Evolutionary conservation across 2,888 invertebrate species (phyloP), one percentile per base, ranked within the genome.

Genomic region (Amblyjoppa proteus): DNA sequence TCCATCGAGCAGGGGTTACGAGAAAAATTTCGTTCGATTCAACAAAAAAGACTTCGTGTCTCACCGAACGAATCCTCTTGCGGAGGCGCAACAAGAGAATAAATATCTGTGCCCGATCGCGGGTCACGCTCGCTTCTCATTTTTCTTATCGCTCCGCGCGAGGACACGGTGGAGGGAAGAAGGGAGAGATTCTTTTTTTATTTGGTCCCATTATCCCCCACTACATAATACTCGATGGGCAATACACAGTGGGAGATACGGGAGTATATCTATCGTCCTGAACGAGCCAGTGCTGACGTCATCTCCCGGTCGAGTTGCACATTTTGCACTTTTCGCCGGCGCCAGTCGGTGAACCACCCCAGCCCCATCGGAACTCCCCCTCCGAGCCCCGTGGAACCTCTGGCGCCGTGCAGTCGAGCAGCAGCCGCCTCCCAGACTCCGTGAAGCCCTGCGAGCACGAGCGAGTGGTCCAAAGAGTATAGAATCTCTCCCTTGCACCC

Each of bases 251-350:
- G 25, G 7, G 51, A 25, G 66, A 41, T 73, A 73, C 68, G 41
- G 41, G 68, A 68, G 38, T 75, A 81, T 80, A 86, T 77, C 80
- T 53, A 58, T 80, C 82, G 75, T 85, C 74, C 73, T 16, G 76
- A 80, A 73, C 75, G 84, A 84, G 66, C 81, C 77, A 78, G 76
- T 81, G 84, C 86, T 87, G 84, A 84, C 84, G 84, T 83, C 84
- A 85, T 74, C 78, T 68, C 78, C 75, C 78, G 79, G 87, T 87
- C 90, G 89, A 89, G 88, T 90, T 92, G 92, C 92, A 92, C 92
- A 91, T 93, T 93, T 92, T 91, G 92, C 93, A 92, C 91, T 93
- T 93, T 93, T 93, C 90, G 88, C 84, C 79, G 73, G 81, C 86
- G 79, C 58, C 85, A 81, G 80, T 84, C 83, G 70, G 81, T 70